Conservation (phyloP, 2,888 invertebrate species). For the Andrena hattorfiana region DNA sequence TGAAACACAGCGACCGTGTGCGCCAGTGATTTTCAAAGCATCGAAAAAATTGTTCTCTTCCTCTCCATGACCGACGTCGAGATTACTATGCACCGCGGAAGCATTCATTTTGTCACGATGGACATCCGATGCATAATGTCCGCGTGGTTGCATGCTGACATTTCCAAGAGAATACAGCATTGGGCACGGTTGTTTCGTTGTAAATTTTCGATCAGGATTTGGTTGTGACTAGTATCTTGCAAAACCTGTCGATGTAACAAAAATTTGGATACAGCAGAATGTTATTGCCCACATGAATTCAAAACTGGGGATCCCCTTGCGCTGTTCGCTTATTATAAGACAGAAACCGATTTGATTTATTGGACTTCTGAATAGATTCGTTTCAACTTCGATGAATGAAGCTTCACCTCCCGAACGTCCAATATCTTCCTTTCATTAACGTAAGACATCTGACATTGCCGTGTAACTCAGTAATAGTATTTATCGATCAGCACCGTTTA, state of each 20-base stretch:
- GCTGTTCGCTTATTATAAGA: too few species aligned
- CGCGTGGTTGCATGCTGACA: neutral
- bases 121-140: conserved; percentile 28
- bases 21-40: conserved; percentile 47
- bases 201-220: neutral
- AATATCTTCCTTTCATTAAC: too few species aligned
- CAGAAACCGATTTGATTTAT: too few species aligned
- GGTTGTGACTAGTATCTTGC: neutral
- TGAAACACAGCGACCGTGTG: conserved; percentile 7
- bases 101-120: conserved; percentile 53
- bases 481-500: too few species aligned
- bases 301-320: too few species aligned
- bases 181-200: neutral
- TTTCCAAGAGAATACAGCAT: neutral
- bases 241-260: neutral
- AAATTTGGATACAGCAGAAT: too few species aligned
- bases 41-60: conserved; percentile 57
- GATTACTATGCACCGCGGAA: conserved; percentile 52
- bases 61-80: conserved; percentile 38
- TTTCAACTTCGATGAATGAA: too few species aligned
- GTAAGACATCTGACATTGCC: too few species aligned
- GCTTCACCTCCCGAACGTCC: too few species aligned
- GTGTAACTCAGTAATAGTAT: too few species aligned
- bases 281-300: too few species aligned
- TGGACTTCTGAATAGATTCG: too few species aligned